A percentile compares a stretch with the other conserved stretches of the same genome.
Evolutionary conservation across 2,797 vertebrate genomes (phyloP).

Genomic region (Acrocephalus scirpaceus): DNA sequence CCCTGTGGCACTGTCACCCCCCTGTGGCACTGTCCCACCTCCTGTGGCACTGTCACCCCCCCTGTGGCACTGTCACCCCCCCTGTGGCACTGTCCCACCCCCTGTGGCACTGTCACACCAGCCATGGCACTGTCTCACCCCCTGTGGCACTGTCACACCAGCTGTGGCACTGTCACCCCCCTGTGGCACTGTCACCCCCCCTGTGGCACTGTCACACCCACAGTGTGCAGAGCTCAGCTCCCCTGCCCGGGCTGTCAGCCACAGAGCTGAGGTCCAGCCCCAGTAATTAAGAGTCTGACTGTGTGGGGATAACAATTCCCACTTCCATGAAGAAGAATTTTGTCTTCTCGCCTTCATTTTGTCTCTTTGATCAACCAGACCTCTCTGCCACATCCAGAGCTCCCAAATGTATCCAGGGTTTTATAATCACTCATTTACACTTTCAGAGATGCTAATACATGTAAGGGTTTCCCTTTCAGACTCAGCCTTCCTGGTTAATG

Average conservation of each 20-base stretch:
- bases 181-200: not conserved
- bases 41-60: too few species aligned
- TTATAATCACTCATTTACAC: not conserved
- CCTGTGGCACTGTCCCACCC: too few species aligned
- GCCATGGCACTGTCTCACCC: not conserved
- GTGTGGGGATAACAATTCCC: not conserved
- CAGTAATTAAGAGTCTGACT: not conserved
- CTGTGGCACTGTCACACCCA: not conserved
- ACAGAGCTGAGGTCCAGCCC: not conserved
- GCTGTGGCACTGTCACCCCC: not conserved
- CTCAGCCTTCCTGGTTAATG: not conserved
- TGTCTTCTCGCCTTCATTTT: not conserved
- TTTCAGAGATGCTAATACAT: not conserved
- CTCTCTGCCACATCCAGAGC: slow-evolving; percentile 1
- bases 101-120: too few species aligned
- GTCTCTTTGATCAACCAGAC: slow-evolving; percentile 40
- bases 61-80: not conserved
- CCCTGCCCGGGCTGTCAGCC: not conserved
- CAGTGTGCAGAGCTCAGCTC: not conserved
- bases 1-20: too few species aligned
- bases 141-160: not conserved
- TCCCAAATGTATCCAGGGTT: not conserved
- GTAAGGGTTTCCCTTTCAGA: not conserved
- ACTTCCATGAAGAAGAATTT: not conserved
- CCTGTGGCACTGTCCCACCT: too few species aligned